These are phyloP conservation scores for Aleiodes testaceus DNA, from an alignment of 2,888 invertebrate species.

Conservation along the genomic window DNA sequence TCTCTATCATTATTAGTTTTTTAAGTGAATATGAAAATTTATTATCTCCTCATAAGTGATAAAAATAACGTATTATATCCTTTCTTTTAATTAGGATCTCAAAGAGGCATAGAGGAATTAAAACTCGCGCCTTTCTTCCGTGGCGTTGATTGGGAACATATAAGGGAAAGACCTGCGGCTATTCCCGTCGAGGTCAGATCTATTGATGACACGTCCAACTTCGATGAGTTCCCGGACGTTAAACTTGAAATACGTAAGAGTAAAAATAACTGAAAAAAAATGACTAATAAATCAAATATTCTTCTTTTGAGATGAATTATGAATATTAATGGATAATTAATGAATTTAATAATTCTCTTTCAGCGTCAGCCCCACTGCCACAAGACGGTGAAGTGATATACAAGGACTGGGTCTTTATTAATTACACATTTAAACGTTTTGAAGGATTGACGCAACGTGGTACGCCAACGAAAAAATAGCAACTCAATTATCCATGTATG, in stretches of 20 bases:
- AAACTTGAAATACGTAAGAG: conserved; percentile 98
- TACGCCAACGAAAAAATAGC: conserved; percentile 85
- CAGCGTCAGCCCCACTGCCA: conserved; percentile 89
- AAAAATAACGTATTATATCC: not conserved
- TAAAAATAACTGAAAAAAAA: conserved; percentile 31
- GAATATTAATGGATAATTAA: conserved; percentile 14
- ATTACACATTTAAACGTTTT: conserved; percentile 99
- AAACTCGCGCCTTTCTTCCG: conserved; percentile 95
- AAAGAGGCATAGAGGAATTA: conserved; percentile 94
- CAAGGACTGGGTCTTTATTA: conserved; percentile 99
- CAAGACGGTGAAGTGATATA: conserved; percentile 93
- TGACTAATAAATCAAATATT: conserved; percentile 23
- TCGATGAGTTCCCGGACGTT: conserved; percentile 99
- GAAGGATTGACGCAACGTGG: conserved; percentile 96
- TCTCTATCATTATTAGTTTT: not conserved
- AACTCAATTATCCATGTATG: conserved; percentile 61
- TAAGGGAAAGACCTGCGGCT: conserved; percentile 97
- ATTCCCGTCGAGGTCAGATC: conserved; percentile 98
- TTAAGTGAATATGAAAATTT: not conserved
- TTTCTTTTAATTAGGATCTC: conserved; percentile 80
- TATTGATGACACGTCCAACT: conserved; percentile 99
- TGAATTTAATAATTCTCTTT: conserved; percentile 60
- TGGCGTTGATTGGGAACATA: conserved; percentile 99
- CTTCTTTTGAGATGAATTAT: not conserved
- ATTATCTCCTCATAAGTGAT: not conserved